phyloP scores from a whole-genome alignment of 2,113 vertebrate species.

The Cynopterus brachyotis region DNA sequence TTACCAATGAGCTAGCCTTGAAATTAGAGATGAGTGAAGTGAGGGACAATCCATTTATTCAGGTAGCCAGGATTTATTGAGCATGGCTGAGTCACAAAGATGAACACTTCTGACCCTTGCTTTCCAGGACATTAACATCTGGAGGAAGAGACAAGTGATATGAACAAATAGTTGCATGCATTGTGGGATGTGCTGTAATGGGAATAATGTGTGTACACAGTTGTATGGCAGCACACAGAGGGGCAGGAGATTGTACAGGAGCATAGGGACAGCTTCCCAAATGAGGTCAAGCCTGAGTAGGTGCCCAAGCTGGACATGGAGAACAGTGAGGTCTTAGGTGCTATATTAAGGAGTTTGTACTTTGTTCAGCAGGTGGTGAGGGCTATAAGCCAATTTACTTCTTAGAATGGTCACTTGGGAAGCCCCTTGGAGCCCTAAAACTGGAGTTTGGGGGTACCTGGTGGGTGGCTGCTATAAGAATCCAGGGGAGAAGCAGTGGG shows the following conservation, averaged over 20 bases:
- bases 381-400: neutral
- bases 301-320: neutral
- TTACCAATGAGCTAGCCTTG: neutral
- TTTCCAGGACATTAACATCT: neutral
- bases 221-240: neutral
- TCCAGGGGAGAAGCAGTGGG: neutral
- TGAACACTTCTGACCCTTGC: neutral
- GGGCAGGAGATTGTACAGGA: neutral
- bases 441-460: neutral
- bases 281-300: neutral
- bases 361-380: neutral
- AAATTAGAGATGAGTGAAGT: neutral
- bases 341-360: neutral
- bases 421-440: neutral
- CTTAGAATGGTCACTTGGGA: neutral
- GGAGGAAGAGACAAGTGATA: neutral
- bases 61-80: neutral
- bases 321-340: neutral
- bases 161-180: neutral
- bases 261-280: neutral
- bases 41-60: neutral
- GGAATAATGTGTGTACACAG: neutral
- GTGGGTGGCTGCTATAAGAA: neutral
- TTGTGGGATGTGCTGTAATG: neutral
- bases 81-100: neutral